A percentile compares a stretch with the other conserved stretches of the same genome.
Evolutionary conservation across 2,113 vertebrate genomes (phyloP).

Genomic region (Bos taurus): ARS-UCD2.0 NC_037331.1:9576001-9576500

Average conservation of each 20-base stretch:
- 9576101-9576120: neutral
- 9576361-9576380: neutral
- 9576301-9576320: neutral
- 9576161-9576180: neutral
- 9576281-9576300: neutral
- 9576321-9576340: neutral
- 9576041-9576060: neutral
- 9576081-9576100: neutral
- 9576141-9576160: neutral
- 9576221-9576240: neutral
- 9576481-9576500: neutral
- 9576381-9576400: neutral
- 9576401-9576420: neutral
- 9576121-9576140: neutral
- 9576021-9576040: neutral
- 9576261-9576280: neutral
- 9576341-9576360: neutral
- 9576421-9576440: neutral
- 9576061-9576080: neutral
- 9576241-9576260: constrained; percentile 16
- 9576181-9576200: neutral
- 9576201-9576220: neutral
- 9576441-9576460: neutral
- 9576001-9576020: neutral
- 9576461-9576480: neutral